Percentiles rank a stretch among this genome's conserved stretches.
Conservation (phyloP, 53 echinoderm and acorn worm genomes). For the Antedon mediterranea region DNA sequence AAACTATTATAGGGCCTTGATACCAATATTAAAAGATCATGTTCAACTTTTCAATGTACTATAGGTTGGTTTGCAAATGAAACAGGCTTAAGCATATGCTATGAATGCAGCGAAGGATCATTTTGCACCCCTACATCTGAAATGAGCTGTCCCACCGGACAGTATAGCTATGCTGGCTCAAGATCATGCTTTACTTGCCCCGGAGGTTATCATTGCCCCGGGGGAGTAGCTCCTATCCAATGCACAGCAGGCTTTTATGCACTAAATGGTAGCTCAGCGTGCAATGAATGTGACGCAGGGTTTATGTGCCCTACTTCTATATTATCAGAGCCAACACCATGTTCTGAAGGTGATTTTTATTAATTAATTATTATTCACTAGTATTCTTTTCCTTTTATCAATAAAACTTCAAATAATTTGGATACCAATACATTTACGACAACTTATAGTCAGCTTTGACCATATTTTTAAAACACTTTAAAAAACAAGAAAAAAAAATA, state of each 20-base stretch:
- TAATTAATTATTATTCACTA: background rate
- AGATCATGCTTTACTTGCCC: background rate
- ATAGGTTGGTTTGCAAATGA: slow-evolving; percentile 4
- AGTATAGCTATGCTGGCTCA: slow-evolving; percentile 1
- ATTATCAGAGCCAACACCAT: background rate
- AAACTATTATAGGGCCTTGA: background rate
- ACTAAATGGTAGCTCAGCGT: slow-evolving; percentile 1
- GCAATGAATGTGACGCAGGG: background rate
- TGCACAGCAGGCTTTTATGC: slow-evolving; percentile 5
- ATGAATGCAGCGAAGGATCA: slow-evolving; percentile 1
- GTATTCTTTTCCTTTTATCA: no score
- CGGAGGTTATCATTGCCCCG: background rate
- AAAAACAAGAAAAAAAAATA: no score
- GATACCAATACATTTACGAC: no score
- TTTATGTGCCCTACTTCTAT: slow-evolving; percentile 1
- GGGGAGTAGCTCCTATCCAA: background rate
- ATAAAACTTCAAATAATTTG: no score
- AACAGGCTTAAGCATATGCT: background rate
- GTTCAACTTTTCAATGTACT: background rate
- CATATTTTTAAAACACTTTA: no score
- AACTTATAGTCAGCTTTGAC: no score
- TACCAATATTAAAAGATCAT: background rate
- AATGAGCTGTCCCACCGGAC: background rate
- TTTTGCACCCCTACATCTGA: background rate
- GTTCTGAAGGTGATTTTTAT: slow-evolving; percentile 4